Percentiles rank a stretch among this genome's conserved stretches.
Conservation (phyloP, 2,797 vertebrate species). For the Miichthys miiuy region DNA sequence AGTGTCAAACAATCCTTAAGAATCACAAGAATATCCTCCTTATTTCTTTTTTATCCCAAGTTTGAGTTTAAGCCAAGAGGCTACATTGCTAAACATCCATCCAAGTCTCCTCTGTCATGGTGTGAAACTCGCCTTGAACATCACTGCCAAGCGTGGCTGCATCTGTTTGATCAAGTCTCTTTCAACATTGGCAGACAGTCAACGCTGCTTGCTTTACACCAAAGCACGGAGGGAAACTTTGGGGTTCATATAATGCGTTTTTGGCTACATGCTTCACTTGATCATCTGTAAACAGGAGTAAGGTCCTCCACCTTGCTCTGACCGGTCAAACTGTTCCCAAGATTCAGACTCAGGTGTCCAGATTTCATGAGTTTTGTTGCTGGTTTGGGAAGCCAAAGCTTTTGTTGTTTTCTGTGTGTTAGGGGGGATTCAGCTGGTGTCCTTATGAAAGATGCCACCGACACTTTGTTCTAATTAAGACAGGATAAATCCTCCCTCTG, state of each 20-base stretch:
- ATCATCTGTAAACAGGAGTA: conserved; percentile 50
- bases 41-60: conserved; percentile 10
- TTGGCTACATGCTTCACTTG: conserved; percentile 64
- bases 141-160: conserved; percentile 57
- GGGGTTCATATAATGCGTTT: conserved; percentile 61
- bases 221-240: conserved; percentile 17
- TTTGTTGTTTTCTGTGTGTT: conserved; percentile 33
- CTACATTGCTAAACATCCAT: conserved; percentile 20
- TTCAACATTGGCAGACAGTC: conserved; percentile 62
- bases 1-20: conserved; percentile 1
- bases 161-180: conserved; percentile 65
- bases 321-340: conserved; percentile 66
- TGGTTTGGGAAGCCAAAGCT: conserved; percentile 32
- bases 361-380: conserved; percentile 51
- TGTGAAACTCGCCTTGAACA: conserved; percentile 42
- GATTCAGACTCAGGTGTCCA: conserved; percentile 52
- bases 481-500: conserved; percentile 50
- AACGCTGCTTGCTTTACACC: conserved; percentile 13
- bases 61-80: conserved; percentile 28
- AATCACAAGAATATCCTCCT: background rate
- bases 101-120: conserved; percentile 17
- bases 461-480: conserved; percentile 70
- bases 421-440: conserved; percentile 61
- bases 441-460: conserved; percentile 56
- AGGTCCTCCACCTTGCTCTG: conserved; percentile 23